A percentile compares a stretch with the other conserved stretches of the same genome.
Evolutionary conservation across 2,113 vertebrate species (phyloP).

Genomic region (Martes martes): DNA sequence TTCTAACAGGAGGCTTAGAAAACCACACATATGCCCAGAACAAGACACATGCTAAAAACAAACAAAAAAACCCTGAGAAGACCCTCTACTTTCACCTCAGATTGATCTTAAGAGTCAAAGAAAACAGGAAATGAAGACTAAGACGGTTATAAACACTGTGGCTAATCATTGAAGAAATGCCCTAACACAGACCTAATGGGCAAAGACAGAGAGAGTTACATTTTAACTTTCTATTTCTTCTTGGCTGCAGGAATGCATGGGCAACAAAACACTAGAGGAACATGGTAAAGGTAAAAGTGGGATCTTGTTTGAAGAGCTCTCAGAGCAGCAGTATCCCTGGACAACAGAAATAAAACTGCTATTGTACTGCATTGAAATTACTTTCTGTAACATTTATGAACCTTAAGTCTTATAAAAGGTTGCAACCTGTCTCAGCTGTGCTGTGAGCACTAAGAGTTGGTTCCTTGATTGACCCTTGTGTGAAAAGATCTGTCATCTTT

Average conservation of each 20-base stretch:
- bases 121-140: neutral
- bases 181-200: neutral
- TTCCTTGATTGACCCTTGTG: neutral
- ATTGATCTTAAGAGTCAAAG: neutral
- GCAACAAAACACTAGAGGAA: neutral
- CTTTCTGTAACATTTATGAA: neutral
- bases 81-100: neutral
- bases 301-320: neutral
- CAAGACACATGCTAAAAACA: neutral
- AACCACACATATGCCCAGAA: neutral
- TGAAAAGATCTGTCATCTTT: neutral
- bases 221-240: neutral
- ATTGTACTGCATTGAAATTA: neutral
- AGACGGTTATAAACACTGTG: neutral
- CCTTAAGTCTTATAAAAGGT: neutral
- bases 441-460: neutral
- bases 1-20: neutral
- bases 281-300: neutral
- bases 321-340: neutral
- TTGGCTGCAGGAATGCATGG: neutral
- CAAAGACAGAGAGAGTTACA: neutral
- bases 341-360: neutral
- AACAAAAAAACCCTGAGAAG: neutral
- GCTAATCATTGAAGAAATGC: neutral
- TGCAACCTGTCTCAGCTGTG: neutral